Conservation (phyloP, 2,797 vertebrate genomes). For the Meda fulgida region DNA sequence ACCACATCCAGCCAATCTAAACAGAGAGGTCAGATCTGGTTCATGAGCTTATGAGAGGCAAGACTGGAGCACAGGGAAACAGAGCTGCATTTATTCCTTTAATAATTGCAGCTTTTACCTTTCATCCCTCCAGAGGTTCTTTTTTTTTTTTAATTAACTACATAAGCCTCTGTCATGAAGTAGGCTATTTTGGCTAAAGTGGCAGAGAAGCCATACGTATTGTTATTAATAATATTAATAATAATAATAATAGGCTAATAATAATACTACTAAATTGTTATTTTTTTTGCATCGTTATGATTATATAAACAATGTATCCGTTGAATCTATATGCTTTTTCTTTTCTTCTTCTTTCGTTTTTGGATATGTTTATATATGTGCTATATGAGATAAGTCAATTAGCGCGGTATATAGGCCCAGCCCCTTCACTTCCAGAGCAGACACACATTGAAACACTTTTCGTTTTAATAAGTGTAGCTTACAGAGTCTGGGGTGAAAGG, state of each 20-base stretch:
- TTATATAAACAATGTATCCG: neutral
- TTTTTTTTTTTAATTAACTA: neutral
- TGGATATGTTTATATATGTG: neutral
- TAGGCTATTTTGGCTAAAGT: neutral
- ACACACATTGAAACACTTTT: constrained; percentile 99
- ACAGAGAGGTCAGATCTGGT: constrained; percentile 57
- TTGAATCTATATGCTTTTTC: neutral
- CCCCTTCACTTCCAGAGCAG: constrained; percentile 74
- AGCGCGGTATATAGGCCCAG: constrained; percentile 61
- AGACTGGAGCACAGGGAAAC: constrained; percentile 23
- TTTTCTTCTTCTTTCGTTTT: neutral
- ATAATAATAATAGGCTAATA: constrained; percentile 14
- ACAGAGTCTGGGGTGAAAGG: constrained; percentile 97
- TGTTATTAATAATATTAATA: neutral
- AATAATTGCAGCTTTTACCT: constrained; percentile 3
- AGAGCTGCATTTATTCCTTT: constrained; percentile 61
- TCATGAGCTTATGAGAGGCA: constrained; percentile 40
- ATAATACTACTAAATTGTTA: neutral
- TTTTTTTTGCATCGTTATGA: neutral
- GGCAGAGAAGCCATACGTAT: neutral
- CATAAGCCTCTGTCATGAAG: neutral
- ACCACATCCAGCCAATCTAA: constrained; percentile 68
- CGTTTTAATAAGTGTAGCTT: constrained; percentile 97
- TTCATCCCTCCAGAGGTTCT: constrained; percentile 1
- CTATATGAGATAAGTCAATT: constrained; percentile 8